phyloP scores from a whole-genome alignment of 2,797 vertebrate genomes.

The Momotus momota region DNA sequence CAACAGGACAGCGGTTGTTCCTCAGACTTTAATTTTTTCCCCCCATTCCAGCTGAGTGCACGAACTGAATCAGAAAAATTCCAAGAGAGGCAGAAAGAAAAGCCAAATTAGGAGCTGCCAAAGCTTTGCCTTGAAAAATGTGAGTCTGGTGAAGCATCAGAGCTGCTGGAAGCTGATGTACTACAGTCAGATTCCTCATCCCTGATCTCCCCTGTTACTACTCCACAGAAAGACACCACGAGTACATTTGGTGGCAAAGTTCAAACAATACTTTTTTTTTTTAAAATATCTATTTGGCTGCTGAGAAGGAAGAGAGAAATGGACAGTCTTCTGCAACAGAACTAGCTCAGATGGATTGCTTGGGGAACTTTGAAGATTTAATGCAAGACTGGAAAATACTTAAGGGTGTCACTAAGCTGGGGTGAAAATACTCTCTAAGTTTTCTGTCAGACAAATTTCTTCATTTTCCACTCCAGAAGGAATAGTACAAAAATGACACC shows the following conservation, averaged over 20 bases:
- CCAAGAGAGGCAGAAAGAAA: neutral
- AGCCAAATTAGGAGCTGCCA: neutral
- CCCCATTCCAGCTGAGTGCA: neutral
- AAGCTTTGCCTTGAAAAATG: neutral
- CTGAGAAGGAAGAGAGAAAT: neutral
- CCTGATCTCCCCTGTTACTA: neutral
- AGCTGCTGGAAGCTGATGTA: neutral
- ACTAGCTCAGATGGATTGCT: neutral
- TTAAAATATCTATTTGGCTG: neutral
- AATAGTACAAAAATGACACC: neutral
- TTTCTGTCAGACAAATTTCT: neutral
- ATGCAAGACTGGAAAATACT: neutral
- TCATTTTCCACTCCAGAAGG: neutral
- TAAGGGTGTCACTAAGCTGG: neutral
- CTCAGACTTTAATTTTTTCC: neutral
- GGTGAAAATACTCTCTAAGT: neutral
- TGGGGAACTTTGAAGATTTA: neutral
- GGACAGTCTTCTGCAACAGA: neutral
- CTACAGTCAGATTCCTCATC: neutral
- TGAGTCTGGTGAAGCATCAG: neutral
- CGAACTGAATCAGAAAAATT: neutral
- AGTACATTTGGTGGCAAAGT: neutral
- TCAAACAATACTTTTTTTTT: neutral
- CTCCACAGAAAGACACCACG: neutral
- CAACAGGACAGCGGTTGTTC: neutral